Conservation (phyloP, 2,888 invertebrate genomes). For the Chromoteleia sp. region DNA sequence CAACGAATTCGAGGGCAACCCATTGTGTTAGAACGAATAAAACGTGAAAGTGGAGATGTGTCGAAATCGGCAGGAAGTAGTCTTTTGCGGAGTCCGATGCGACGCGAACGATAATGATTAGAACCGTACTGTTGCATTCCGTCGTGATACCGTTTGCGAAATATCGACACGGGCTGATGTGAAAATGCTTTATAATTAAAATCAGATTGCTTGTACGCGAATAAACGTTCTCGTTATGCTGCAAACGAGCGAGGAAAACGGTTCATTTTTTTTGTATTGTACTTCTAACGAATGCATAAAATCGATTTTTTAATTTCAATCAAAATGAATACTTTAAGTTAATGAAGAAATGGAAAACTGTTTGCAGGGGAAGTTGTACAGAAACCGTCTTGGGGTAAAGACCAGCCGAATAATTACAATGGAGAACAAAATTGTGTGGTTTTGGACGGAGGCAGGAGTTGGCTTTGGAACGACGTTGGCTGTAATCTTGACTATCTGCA, state of each 20-base stretch:
- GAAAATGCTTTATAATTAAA: slow-evolving; percentile 60
- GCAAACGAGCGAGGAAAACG: slow-evolving; percentile 24
- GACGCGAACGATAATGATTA: slow-evolving; percentile 70
- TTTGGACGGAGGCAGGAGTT: slow-evolving; percentile 94
- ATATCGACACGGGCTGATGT: slow-evolving; percentile 71
- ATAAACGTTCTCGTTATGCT: slow-evolving; percentile 29
- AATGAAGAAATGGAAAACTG: background rate
- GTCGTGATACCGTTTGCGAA: slow-evolving; percentile 70
- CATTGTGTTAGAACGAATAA: slow-evolving; percentile 73
- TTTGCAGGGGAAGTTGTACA: slow-evolving; percentile 90
- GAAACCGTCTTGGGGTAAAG: slow-evolving; percentile 95
- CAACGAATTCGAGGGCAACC: slow-evolving; percentile 66
- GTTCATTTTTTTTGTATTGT: slow-evolving; percentile 9
- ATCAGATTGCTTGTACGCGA: slow-evolving; percentile 50
- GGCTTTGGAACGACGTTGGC: slow-evolving; percentile 98
- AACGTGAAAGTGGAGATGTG: slow-evolving; percentile 80
- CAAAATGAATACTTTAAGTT: too few species aligned
- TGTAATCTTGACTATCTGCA: slow-evolving; percentile 96
- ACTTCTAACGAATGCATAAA: background rate
- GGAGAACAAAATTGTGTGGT: slow-evolving; percentile 98
- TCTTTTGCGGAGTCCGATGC: slow-evolving; percentile 68
- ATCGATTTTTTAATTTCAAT: background rate
- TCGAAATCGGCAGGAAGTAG: slow-evolving; percentile 77
- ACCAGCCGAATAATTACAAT: slow-evolving; percentile 98
- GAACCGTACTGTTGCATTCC: slow-evolving; percentile 50